These are phyloP conservation scores for Aldabrachelys gigantea DNA, from an alignment of 2,113 vertebrate genomes.

Conservation along the genomic window DNA sequence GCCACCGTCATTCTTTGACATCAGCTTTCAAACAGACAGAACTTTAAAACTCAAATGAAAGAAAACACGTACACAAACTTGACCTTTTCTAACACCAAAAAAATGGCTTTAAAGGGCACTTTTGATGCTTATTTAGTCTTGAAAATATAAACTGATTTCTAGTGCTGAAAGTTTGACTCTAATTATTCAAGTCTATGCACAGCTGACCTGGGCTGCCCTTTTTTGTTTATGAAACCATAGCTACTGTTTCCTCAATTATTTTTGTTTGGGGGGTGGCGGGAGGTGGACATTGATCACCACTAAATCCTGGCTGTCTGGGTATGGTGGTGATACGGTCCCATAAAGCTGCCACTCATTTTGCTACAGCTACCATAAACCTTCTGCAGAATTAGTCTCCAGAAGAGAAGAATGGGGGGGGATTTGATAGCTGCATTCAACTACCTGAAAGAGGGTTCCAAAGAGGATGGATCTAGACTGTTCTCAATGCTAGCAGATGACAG, in stretches of 20 bases:
- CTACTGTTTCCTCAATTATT: not conserved
- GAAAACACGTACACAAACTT: not conserved
- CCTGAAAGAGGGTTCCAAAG: too few species aligned
- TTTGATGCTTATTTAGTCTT: not conserved
- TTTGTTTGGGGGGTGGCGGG: not conserved
- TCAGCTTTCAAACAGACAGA: not conserved
- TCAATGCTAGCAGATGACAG: too few species aligned
- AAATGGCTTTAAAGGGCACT: not conserved
- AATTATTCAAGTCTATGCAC: not conserved
- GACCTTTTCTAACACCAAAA: not conserved
- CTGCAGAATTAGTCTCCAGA: too few species aligned
- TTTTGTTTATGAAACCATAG: not conserved
- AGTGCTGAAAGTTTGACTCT: not conserved
- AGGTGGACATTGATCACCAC: not conserved
- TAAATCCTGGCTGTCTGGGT: not conserved
- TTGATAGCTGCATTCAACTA: too few species aligned
- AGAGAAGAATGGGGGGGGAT: too few species aligned
- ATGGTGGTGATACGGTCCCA: not conserved
- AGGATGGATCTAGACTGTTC: too few species aligned
- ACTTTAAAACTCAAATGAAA: not conserved
- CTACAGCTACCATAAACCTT: not conserved
- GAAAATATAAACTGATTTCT: not conserved
- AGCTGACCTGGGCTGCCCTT: not conserved
- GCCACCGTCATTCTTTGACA: not conserved
- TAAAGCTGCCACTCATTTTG: not conserved